Percentiles rank a stretch among this genome's conserved stretches.
Evolutionary conservation across 2,888 invertebrate genomes (phyloP).

Genomic region (Nudaria mundana): DNA sequence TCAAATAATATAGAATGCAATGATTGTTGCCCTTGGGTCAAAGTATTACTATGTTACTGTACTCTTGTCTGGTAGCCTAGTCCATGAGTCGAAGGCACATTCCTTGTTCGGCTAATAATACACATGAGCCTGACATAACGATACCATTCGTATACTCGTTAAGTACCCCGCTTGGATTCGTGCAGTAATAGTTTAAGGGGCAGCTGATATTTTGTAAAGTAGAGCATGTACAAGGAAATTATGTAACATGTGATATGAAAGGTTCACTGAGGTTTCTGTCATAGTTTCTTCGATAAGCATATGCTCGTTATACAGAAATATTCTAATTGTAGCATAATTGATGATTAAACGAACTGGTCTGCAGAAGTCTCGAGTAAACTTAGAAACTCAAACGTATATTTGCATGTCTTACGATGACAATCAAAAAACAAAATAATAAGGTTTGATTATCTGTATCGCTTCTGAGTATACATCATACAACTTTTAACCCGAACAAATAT

Average conservation of each 20-base stretch:
- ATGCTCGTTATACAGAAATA: no score
- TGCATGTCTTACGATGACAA: no score
- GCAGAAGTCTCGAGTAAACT: no score
- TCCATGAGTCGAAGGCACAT: constrained; percentile 66
- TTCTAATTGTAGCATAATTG: no score
- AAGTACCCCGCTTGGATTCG: constrained; percentile 49
- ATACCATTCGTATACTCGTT: constrained; percentile 68
- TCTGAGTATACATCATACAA: no score
- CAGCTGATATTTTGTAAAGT: constrained; percentile 41
- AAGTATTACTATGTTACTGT: constrained; percentile 53
- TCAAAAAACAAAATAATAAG: no score
- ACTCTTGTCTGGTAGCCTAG: constrained; percentile 49
- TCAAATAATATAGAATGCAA: constrained; percentile 33
- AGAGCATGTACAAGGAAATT: constrained; percentile 8
- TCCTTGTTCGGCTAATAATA: constrained; percentile 79
- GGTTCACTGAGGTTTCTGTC: no score
- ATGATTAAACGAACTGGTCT: no score
- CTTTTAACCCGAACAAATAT: no score
- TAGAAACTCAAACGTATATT: no score
- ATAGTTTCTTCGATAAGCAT: not conserved
- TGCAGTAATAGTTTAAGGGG: constrained; percentile 45
- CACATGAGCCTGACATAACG: constrained; percentile 69
- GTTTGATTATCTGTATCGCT: no score
- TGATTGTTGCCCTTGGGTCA: constrained; percentile 57
- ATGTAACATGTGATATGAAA: not conserved